phyloP scores from a whole-genome alignment of 2,797 vertebrate genomes.

The Macrochelys suwanniensis region DNA sequence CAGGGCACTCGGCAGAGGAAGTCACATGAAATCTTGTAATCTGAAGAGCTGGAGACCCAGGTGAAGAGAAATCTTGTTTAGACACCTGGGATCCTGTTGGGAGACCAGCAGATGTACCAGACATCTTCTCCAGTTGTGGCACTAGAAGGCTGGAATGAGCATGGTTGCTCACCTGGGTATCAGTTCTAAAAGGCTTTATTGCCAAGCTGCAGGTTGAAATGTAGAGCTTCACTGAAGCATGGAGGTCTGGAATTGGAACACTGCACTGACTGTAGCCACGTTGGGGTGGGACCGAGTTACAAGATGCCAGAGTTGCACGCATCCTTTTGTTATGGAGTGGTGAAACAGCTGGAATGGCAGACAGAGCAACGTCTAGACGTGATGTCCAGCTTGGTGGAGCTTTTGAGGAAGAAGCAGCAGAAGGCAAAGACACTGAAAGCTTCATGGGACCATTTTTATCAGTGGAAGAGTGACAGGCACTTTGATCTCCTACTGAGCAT shows the following conservation, averaged over 20 bases:
- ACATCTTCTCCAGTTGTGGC: constrained; percentile 53
- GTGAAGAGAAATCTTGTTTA: constrained; percentile 58
- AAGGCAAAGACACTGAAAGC: constrained; percentile 55
- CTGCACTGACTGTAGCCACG: constrained; percentile 43
- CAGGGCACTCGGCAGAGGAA: constrained; percentile 54
- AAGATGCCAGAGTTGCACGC: constrained; percentile 29
- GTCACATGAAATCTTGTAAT: constrained; percentile 78
- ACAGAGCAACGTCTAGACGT: constrained; percentile 65
- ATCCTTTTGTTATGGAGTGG: constrained; percentile 43
- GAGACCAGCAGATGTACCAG: constrained; percentile 14
- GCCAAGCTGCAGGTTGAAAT: constrained; percentile 79
- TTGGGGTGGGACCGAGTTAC: not conserved
- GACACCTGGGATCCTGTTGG: constrained; percentile 39
- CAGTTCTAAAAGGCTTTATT: constrained; percentile 61
- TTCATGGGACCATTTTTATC: not conserved
- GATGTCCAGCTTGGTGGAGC: constrained; percentile 73
- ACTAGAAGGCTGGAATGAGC: constrained; percentile 59
- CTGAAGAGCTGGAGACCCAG: constrained; percentile 68
- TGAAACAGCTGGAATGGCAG: constrained; percentile 67
- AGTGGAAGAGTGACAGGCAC: not conserved
- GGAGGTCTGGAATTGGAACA: constrained; percentile 45
- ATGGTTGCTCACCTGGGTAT: constrained; percentile 18
- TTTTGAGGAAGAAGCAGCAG: constrained; percentile 49
- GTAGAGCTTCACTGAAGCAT: constrained; percentile 74
- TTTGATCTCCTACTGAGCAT: constrained; percentile 30